A percentile compares a stretch with the other conserved stretches of the same genome.
Conservation (phyloP, 2,888 invertebrate species). For the Cryptophagus acutangulus region DNA sequence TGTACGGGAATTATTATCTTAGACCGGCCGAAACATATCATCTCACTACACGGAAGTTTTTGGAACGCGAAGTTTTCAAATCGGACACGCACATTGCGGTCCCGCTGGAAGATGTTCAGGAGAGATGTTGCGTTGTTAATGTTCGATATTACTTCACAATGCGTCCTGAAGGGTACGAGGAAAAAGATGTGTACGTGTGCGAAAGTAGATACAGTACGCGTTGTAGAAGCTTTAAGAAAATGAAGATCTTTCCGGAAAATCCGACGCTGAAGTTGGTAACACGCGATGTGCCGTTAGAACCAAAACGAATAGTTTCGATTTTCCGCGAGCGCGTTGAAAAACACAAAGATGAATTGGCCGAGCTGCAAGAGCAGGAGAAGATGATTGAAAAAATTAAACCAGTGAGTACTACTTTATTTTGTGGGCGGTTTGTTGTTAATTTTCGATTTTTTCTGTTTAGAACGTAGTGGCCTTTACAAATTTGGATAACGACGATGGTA, state of each 20-base stretch:
- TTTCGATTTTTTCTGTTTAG: constrained; percentile 46
- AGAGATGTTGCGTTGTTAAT: constrained; percentile 89
- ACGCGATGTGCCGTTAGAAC: constrained; percentile 72
- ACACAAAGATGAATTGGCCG: constrained; percentile 83
- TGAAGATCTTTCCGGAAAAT: constrained; percentile 71
- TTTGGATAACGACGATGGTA: constrained; percentile 66
- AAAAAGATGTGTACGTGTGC: constrained; percentile 94
- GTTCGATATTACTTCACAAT: constrained; percentile 91
- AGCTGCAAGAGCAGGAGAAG: constrained; percentile 76
- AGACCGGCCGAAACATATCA: constrained; percentile 96
- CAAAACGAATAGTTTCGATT: constrained; percentile 85
- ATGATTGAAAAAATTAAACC: constrained; percentile 81
- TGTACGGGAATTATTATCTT: constrained; percentile 87
- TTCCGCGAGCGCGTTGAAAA: constrained; percentile 88
- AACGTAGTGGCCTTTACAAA: constrained; percentile 71
- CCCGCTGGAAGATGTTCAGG: constrained; percentile 78
- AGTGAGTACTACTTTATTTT: constrained; percentile 58
- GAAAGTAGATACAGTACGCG: constrained; percentile 90
- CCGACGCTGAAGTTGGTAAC: constrained; percentile 60
- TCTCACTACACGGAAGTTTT: constrained; percentile 88
- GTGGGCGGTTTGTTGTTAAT: constrained; percentile 8
- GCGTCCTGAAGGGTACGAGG: constrained; percentile 79
- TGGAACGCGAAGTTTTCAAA: constrained; percentile 95
- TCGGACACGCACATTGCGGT: constrained; percentile 83
- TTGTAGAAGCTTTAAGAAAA: constrained; percentile 87